Evolutionary conservation across 1,140 invertebrate species (phyloP).

Genomic region (Rhyzopertha dominica): DNA sequence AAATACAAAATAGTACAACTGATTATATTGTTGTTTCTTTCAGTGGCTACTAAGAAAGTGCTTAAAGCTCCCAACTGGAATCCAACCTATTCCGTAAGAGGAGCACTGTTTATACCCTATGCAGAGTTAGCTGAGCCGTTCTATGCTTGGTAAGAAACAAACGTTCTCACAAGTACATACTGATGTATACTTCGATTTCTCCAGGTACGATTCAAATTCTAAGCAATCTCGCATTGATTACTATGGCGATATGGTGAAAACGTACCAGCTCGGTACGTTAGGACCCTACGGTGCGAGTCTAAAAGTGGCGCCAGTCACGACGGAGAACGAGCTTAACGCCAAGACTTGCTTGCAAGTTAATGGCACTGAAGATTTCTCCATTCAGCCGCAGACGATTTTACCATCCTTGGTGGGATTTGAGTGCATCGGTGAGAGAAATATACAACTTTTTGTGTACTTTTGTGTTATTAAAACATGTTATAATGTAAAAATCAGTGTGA

Average conservation of each 20-base stretch:
- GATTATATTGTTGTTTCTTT: neutral
- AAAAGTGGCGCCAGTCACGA: constrained; percentile 85
- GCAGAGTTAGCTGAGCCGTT: constrained; percentile 89
- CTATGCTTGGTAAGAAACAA: constrained; percentile 65
- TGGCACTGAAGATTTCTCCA: constrained; percentile 58
- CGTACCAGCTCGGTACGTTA: constrained; percentile 65
- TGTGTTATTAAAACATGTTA: constrained; percentile 9
- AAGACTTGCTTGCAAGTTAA: constrained; percentile 81
- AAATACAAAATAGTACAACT: neutral
- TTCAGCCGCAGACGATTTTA: constrained; percentile 72
- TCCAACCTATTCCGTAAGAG: constrained; percentile 65
- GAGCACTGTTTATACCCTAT: constrained; percentile 81
- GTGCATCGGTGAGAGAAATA: constrained; percentile 49
- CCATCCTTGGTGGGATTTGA: constrained; percentile 76
- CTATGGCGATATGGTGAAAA: constrained; percentile 89
- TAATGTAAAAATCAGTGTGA: constrained; percentile 1
- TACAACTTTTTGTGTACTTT: constrained; percentile 22
- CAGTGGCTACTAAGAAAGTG: constrained; percentile 1
- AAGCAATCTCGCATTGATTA: constrained; percentile 87
- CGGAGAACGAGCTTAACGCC: constrained; percentile 63
- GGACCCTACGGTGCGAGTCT: constrained; percentile 67
- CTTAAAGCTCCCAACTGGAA: constrained; percentile 58
- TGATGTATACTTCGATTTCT: constrained; percentile 5
- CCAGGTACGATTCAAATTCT: constrained; percentile 60
- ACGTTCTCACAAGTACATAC: constrained; percentile 11